Evolutionary conservation across 2,797 vertebrate genomes (phyloP).

Genomic region (Mormyrus proboscirostris): DNA sequence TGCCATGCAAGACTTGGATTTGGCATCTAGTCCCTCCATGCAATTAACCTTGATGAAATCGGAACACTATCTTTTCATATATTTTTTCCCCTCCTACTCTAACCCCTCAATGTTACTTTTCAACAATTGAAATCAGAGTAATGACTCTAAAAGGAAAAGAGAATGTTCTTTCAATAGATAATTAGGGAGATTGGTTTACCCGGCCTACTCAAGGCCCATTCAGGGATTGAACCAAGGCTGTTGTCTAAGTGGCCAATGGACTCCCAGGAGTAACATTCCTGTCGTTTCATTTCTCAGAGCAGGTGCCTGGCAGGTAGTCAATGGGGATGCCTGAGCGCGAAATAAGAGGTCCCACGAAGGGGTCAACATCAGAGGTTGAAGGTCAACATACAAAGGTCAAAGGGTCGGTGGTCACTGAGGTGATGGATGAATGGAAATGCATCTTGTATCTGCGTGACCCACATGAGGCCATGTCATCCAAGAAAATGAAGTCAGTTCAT

Average conservation of each 20-base stretch:
- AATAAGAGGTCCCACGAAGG: slow-evolving; percentile 59
- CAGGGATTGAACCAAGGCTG: slow-evolving; percentile 58
- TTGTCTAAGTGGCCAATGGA: slow-evolving; percentile 62
- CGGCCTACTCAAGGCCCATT: slow-evolving; percentile 66
- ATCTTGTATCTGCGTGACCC: slow-evolving; percentile 33
- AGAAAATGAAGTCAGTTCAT: neutral
- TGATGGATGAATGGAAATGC: slow-evolving; percentile 71
- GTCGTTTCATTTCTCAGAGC: slow-evolving; percentile 82
- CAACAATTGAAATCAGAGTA: slow-evolving; percentile 64
- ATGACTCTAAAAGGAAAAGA: slow-evolving; percentile 63
- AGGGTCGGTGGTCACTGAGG: slow-evolving; percentile 75
- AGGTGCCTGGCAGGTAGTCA: slow-evolving; percentile 98
- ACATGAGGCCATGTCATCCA: slow-evolving; percentile 13
- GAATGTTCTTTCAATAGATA: slow-evolving; percentile 76
- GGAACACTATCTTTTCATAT: slow-evolving; percentile 44
- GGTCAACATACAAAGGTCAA: slow-evolving; percentile 71
- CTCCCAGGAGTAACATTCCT: slow-evolving; percentile 77
- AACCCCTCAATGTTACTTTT: slow-evolving; percentile 62
- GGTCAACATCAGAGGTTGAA: slow-evolving; percentile 62
- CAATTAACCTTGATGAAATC: slow-evolving; percentile 61
- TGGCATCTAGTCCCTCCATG: slow-evolving; percentile 53
- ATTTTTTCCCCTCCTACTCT: slow-evolving; percentile 28
- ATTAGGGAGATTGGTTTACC: slow-evolving; percentile 91
- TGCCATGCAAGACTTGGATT: slow-evolving; percentile 52
- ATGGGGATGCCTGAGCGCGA: slow-evolving; percentile 70